These are phyloP conservation scores for Aplidium turbinatum DNA, from an alignment of 23 tunicate species.

Conservation along the genomic window DNA sequence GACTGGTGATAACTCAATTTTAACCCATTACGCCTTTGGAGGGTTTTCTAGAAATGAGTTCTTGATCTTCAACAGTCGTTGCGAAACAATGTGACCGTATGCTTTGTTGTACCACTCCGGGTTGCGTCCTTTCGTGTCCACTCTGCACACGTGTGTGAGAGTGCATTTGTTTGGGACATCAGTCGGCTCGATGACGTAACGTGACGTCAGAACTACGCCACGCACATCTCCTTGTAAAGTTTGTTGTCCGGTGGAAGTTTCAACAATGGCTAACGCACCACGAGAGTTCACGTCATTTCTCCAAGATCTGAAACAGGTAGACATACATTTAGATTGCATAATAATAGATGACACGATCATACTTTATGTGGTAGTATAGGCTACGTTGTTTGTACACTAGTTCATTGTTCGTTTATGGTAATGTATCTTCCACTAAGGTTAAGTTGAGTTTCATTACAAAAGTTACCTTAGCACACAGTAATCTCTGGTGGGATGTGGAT, in stretches of 20 bases:
- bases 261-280: slow-evolving; percentile 56
- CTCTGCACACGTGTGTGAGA: slow-evolving; percentile 53
- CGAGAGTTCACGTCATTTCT: slow-evolving; percentile 44
- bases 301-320: slow-evolving; percentile 56
- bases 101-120: slow-evolving; percentile 93
- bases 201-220: slow-evolving; percentile 83
- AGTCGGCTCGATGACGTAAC: slow-evolving; percentile 85
- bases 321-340: too few relatives aligned
- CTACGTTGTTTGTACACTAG: too few relatives aligned
- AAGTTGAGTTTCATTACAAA: too few relatives aligned
- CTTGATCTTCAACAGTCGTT: slow-evolving; percentile 33
- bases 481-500: slow-evolving; percentile 71
- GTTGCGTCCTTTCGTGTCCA: slow-evolving; percentile 75
- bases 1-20: too few relatives aligned
- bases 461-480: slow-evolving; percentile 69
- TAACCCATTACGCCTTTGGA: neutral
- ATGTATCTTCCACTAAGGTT: too few relatives aligned
- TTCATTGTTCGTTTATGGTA: too few relatives aligned
- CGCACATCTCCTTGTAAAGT: slow-evolving; percentile 62
- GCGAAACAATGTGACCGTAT: slow-evolving; percentile 52
- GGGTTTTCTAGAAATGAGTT: slow-evolving; percentile 26
- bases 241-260: slow-evolving; percentile 48
- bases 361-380: too few relatives aligned
- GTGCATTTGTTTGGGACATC: slow-evolving; percentile 37
- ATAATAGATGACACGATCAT: too few relatives aligned